Evolutionary conservation across 2,113 vertebrate species (phyloP).

Genomic region (Corynorhinus townsendii): DNA sequence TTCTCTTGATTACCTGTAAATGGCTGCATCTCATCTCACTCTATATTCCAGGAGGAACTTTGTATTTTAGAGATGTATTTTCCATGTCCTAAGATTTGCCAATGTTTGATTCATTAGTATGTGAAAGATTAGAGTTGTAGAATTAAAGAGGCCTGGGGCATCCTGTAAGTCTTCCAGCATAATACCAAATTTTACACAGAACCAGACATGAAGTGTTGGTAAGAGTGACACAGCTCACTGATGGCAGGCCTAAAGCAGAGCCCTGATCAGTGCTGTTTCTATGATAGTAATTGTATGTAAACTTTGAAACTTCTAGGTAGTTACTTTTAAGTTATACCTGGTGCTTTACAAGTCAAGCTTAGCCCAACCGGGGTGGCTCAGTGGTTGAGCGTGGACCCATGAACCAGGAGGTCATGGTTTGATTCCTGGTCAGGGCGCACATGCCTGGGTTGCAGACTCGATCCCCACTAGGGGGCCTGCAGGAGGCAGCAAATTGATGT

Average conservation of each 20-base stretch:
- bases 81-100: neutral
- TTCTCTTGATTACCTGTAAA: neutral
- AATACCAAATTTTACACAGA: neutral
- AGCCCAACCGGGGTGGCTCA: neutral
- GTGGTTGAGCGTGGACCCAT: too few relatives aligned
- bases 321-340: neutral
- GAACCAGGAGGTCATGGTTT: too few relatives aligned
- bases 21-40: neutral
- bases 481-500: too few relatives aligned
- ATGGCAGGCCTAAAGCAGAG: neutral
- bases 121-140: neutral
- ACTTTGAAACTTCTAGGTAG: neutral
- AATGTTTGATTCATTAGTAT: neutral
- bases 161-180: neutral
- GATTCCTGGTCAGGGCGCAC: too few relatives aligned
- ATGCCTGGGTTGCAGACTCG: too few relatives aligned
- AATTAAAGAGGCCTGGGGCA: neutral
- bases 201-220: neutral
- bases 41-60: neutral
- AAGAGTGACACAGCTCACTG: neutral
- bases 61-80: neutral
- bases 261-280: neutral
- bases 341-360: neutral
- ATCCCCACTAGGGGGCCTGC: too few relatives aligned
- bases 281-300: neutral